Evolutionary conservation across 2,797 vertebrate species (phyloP), one percentile per base, ranked within the genome.

Genomic region (Adelosebastes latens): DNA sequence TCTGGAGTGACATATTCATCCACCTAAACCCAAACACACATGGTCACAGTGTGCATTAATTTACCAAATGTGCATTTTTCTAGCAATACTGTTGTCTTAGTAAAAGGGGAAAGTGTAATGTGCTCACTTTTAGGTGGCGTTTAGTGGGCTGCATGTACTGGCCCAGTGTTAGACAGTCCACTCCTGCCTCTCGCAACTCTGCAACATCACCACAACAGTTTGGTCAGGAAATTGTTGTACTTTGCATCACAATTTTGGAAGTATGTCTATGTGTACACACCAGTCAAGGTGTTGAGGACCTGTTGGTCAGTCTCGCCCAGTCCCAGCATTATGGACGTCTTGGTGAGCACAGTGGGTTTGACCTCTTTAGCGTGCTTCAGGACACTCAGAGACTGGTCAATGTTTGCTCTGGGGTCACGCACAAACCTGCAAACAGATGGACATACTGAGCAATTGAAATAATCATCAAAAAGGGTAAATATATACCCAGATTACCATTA

Each of bases 101-200:
- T 20, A 6, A 55, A 39, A 2, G 7, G 2, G 9, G 25, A 39
- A 55, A 25, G 5, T 25, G 3, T 14, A 6, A 39, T 3, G 6
- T 39, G 22, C 16, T 74, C 93, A 99, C 98, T 97, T 99, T 99
- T 0, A 99, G 96, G 88, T 99, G 97, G 24, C 98, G 97, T 86
- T 97, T 99, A 22, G 98, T 99, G 73, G 99, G 99, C 73, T 99
- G 99, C 99, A 99, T 99, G 85, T 99, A 99, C 90, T 99, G 99
- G 60, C 98, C 99, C 39, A 99, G 88, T 1, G 98, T 99, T 79
- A 99, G 91, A 94, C 99, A 99, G 89, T 99, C 99, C 62, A 99
- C 97, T 16, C 88, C 94, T 2, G 96, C 96, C 79, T 96, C 97
- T 72, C 97, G 95, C 85, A 99, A 91, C 70, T 97, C 99, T 99